These are phyloP conservation scores for Druceiella hillmani DNA, from an alignment of 2,888 invertebrate species.

Conservation along the genomic window DNA sequence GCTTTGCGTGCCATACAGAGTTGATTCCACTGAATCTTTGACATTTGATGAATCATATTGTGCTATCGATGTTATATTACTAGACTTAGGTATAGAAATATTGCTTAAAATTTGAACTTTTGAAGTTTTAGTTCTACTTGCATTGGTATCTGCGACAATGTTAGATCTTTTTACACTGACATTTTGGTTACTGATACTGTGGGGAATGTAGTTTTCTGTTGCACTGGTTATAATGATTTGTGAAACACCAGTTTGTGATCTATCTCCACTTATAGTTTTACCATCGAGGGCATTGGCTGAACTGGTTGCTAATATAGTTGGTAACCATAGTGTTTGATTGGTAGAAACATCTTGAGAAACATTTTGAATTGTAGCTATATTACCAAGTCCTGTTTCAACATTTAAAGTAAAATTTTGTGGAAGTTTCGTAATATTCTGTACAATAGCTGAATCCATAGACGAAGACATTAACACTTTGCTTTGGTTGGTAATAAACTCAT, in stretches of 20 bases:
- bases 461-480: constrained; percentile 36
- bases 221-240: constrained; percentile 45
- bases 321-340: constrained; percentile 45
- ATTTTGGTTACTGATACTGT: constrained; percentile 34
- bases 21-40: constrained; percentile 36
- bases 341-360: constrained; percentile 40
- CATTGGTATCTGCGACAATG: constrained; percentile 40
- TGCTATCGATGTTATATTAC: constrained; percentile 33
- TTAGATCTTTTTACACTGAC: constrained; percentile 37
- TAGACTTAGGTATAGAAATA: constrained; percentile 40
- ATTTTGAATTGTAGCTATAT: constrained; percentile 46
- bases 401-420: constrained; percentile 48
- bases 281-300: constrained; percentile 33
- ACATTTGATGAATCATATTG: constrained; percentile 38
- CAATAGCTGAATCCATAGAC: constrained; percentile 38
- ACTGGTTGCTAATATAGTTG: constrained; percentile 43
- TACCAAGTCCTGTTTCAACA: constrained; percentile 44
- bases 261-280: constrained; percentile 37
- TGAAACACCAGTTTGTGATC: constrained; percentile 37
- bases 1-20: constrained; percentile 41
- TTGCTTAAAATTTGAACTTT: constrained; percentile 51
- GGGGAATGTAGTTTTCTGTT: constrained; percentile 36
- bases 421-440: constrained; percentile 46
- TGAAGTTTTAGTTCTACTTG: constrained; percentile 38
- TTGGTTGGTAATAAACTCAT: constrained; percentile 42